Base-by-base conservation (phyloP, 1,140 invertebrate species). In the Armadillidium nasatum region DNA sequence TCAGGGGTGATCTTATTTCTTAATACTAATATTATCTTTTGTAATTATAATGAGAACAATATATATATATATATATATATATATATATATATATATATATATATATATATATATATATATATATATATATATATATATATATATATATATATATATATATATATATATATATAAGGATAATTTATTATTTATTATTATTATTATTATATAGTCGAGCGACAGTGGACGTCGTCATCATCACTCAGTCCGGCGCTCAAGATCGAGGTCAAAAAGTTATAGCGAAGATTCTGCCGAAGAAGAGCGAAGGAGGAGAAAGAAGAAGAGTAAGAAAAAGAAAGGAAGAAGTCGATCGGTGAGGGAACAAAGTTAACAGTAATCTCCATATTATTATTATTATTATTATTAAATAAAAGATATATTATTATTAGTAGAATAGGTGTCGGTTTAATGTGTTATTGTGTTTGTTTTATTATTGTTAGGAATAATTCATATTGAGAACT, bases 281-380 rank as follows among this genome's bases (percentile, higher is more conserved):
- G 84, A 84, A 21, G 85, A 85, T 46, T 85, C 85, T 7, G 83
- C 83, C 19, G 85, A 86, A 21, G 80, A 81, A n/a, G 73, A 82
- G 15, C 81, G 81, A 13, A 80, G 82, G 3, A 79, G 82, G 43
- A 84, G 85, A 54, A 84, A 83, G 78, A 83, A 83, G 68, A 83
- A 83, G 79, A 85, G 84, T 71, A 85, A 84, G 77, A 82, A 82
- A 75, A 82, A 82, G 77, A 82, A 82, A 60, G 72, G 69, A 13
- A 71, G 77, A 15, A 78, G 77, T 45, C 72, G 76, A 19, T 82
- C 81, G 11, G 77, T 78, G 33, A 76, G 80, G 81, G 21, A 50
- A 19, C 19, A 23, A 10, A 10, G 33, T 19, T 44, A 60, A 60
- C 19, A 60, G 50, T 60, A 60, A 60, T 7, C 19, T 13, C 11